These are phyloP conservation scores for Sipha maydis DNA, from an alignment of 2,888 invertebrate genomes.

Conservation along the genomic window DNA sequence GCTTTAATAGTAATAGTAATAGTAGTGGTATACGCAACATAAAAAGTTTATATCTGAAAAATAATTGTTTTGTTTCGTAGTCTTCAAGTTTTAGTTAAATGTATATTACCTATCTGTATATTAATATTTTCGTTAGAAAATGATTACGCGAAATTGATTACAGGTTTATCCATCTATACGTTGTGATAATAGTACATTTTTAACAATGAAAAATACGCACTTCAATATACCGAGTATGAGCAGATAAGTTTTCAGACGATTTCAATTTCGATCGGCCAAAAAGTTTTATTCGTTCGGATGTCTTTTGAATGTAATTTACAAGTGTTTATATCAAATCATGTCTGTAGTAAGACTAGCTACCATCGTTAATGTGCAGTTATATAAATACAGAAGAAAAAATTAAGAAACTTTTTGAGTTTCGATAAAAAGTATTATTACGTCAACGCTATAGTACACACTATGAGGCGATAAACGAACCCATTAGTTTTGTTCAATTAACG, in stretches of 20 bases:
- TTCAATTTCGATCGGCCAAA: not conserved
- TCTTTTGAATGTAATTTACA: not conserved
- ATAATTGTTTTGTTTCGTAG: slow-evolving; percentile 31
- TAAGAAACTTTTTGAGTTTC: not conserved
- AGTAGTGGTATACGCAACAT: not conserved
- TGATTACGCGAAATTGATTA: slow-evolving; percentile 43
- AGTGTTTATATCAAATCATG: not conserved
- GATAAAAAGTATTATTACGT: not conserved
- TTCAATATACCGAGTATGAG: not conserved
- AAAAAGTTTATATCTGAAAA: slow-evolving; percentile 11
- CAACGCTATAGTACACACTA: not conserved
- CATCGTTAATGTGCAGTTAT: not conserved
- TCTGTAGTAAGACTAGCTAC: not conserved
- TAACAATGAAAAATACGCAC: not conserved
- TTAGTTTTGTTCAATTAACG: slow-evolving; percentile 22
- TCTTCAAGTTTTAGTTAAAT: slow-evolving; percentile 5
- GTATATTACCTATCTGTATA: not conserved
- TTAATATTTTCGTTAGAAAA: slow-evolving; percentile 26
- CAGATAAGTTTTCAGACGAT: not conserved
- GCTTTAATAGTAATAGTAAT: not conserved
- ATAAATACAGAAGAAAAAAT: not conserved
- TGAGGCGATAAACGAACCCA: slow-evolving; percentile 16
- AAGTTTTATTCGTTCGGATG: not conserved
- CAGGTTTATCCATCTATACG: no score
- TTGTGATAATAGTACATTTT: not conserved